Percentiles rank a stretch among this genome's conserved stretches.
Evolutionary conservation across 2,113 vertebrate genomes (phyloP).

Genomic region (Mastomys coucha): DNA sequence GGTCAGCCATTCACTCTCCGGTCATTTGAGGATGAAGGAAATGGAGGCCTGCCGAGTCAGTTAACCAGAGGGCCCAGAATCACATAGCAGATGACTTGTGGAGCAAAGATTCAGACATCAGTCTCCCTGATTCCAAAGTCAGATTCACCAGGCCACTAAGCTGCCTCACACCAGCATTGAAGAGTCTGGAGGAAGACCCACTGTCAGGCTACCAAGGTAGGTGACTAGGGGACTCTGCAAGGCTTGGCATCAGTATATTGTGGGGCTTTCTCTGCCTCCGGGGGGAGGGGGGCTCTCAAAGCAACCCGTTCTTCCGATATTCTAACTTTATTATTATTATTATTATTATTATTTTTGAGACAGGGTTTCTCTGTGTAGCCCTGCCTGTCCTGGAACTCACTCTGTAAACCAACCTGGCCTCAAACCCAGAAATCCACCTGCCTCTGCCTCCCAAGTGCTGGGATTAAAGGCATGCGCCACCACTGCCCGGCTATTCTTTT

Average conservation of each 20-base stretch:
- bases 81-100: neutral
- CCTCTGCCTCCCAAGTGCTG: too few relatives aligned
- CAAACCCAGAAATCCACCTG: too few relatives aligned
- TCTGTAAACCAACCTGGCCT: too few relatives aligned
- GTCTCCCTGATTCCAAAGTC: conserved; percentile 72
- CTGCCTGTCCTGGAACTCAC: too few relatives aligned
- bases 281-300: neutral
- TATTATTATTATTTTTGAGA: too few relatives aligned
- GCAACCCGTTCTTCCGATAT: neutral
- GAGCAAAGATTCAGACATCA: conserved; percentile 75
- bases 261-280: neutral
- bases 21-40: conserved; percentile 45
- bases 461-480: too few relatives aligned
- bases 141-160: neutral
- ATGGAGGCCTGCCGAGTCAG: conserved; percentile 42
- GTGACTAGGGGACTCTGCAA: neutral
- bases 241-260: neutral
- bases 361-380: too few relatives aligned
- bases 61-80: neutral
- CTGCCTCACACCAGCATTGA: neutral
- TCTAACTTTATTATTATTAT: too few relatives aligned
- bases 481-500: too few relatives aligned
- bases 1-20: too few relatives aligned
- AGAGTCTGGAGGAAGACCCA: neutral
- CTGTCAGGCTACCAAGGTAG: neutral